These are phyloP conservation scores for Lepidocolaptes lacrymiger DNA, from an alignment of 2,797 vertebrate genomes.

Conservation along the genomic window DNA sequence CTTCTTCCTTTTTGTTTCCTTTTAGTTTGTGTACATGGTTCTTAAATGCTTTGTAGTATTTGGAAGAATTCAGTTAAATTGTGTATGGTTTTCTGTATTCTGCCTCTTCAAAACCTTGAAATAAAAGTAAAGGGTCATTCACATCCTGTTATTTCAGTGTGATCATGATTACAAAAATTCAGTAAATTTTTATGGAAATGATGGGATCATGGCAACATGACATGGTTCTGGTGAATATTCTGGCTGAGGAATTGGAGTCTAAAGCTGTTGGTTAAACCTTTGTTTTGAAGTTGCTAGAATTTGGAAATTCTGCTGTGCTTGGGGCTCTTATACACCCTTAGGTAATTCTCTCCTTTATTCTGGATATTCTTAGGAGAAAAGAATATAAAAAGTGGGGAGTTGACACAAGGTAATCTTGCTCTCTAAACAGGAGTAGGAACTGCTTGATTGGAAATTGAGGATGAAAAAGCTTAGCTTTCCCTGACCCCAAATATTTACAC, in stretches of 20 bases:
- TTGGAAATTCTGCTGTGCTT: background rate
- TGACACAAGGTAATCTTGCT: background rate
- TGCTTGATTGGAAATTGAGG: background rate
- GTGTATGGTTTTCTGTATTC: background rate
- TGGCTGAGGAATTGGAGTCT: background rate
- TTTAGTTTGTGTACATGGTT: background rate
- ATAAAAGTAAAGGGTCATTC: background rate
- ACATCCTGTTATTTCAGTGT: background rate
- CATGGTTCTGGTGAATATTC: background rate
- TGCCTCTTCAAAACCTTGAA: background rate
- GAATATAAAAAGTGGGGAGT: background rate
- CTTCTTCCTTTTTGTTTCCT: rapidly evolving
- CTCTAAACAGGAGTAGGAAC: background rate
- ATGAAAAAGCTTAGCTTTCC: background rate
- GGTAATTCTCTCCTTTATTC: background rate
- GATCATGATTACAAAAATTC: background rate
- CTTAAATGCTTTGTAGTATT: background rate
- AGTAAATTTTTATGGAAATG: background rate
- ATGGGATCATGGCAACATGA: rapidly evolving
- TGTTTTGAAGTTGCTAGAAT: background rate
- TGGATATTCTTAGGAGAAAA: background rate
- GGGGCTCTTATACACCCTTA: background rate
- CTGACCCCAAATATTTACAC: background rate
- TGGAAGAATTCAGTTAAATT: background rate
- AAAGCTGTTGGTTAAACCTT: background rate